These are phyloP conservation scores for Tetragonula carbonaria DNA, from an alignment of 2,888 invertebrate genomes.

Conservation along the genomic window DNA sequence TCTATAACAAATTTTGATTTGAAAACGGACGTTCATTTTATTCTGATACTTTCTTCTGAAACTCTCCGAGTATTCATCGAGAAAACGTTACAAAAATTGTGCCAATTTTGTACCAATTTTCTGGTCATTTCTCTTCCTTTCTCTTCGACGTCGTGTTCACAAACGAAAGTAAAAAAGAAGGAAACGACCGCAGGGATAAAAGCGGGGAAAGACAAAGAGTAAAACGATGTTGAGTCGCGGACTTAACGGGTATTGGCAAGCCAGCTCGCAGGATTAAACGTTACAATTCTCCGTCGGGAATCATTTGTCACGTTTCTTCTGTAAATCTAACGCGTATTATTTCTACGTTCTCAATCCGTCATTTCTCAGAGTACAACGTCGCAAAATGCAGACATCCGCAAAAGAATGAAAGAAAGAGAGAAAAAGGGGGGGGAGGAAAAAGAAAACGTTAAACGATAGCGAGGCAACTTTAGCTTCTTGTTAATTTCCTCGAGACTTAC, in stretches of 20 bases:
- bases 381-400: background rate
- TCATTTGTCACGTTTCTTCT: background rate
- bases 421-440: no score
- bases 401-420: no score
- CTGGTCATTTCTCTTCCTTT: background rate
- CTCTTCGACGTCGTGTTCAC: no score
- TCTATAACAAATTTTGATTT: no score
- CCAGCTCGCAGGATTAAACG: slow-evolving; percentile 9
- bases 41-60: no score
- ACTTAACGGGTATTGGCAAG: slow-evolving; percentile 16
- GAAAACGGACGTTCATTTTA: no score
- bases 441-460: background rate
- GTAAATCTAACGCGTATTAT: background rate
- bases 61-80: no score
- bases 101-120: no score
- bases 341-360: slow-evolving; percentile 6
- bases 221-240: background rate
- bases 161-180: background rate
- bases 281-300: background rate
- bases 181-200: background rate
- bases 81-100: no score
- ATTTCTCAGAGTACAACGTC: background rate
- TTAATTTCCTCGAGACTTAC: background rate
- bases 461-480: background rate
- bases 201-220: background rate